Evolutionary conservation across 1,140 invertebrate genomes (phyloP).

Genomic region (Sesamia nonagrioides): DNA sequence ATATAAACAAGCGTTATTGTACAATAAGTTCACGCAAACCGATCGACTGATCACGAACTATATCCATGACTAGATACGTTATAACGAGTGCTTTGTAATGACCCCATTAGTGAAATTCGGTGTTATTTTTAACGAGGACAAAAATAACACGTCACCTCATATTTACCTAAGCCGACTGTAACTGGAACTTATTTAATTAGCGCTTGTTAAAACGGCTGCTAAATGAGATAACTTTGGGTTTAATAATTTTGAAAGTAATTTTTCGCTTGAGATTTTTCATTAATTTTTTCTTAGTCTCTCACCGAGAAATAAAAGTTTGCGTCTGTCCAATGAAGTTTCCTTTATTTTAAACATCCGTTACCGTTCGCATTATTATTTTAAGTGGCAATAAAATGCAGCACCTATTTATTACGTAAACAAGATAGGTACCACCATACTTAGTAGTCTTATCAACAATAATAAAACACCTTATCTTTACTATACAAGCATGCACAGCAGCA

Average conservation of each 20-base stretch:
- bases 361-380: background rate
- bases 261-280: background rate
- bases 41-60: slow-evolving; percentile 28
- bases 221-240: slow-evolving; percentile 9
- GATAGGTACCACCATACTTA: background rate
- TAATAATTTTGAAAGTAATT: background rate
- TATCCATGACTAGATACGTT: slow-evolving; percentile 14
- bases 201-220: slow-evolving; percentile 11
- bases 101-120: background rate
- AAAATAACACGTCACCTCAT: slow-evolving; percentile 31
- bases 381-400: slow-evolving; percentile 12
- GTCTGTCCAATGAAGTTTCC: background rate
- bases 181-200: slow-evolving; percentile 20
- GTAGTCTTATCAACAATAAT: slow-evolving; percentile 9
- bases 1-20: slow-evolving; percentile 23
- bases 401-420: background rate
- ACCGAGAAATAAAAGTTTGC: background rate
- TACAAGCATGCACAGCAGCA: slow-evolving; percentile 2
- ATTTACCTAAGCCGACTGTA: slow-evolving; percentile 24
- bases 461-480: slow-evolving; percentile 10
- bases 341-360: background rate
- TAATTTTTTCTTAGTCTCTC: background rate
- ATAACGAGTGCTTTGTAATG: slow-evolving; percentile 1
- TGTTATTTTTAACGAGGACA: slow-evolving; percentile 29
- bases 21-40: background rate